These are phyloP conservation scores for Cercocebus atys DNA, from an alignment of 2,113 vertebrate species.

Conservation along the genomic window DNA sequence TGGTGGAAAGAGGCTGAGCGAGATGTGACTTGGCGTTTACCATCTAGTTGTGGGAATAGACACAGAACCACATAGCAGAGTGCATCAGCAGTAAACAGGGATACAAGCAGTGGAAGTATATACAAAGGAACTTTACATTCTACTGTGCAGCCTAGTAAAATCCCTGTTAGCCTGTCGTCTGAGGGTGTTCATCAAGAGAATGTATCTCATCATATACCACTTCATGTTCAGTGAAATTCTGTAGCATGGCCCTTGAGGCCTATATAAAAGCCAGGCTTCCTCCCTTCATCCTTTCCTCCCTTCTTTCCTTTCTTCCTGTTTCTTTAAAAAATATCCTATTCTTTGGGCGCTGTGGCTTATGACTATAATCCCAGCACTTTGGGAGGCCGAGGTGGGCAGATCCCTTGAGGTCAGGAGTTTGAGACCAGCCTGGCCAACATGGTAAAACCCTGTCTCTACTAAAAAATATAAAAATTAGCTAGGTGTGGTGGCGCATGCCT, in stretches of 20 bases:
- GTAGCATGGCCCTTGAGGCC: too few relatives aligned
- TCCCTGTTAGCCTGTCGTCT: background rate
- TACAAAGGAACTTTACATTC: fast-evolving
- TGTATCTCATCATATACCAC: fast-evolving
- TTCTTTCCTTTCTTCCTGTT: background rate
- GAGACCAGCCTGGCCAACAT: too few relatives aligned
- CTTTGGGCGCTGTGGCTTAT: too few relatives aligned
- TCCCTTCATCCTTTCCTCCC: background rate
- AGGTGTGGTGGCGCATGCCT: too few relatives aligned
- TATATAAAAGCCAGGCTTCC: fast-evolving
- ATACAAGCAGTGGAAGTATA: fast-evolving
- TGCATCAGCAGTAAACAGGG: fast-evolving
- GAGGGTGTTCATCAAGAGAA: background rate
- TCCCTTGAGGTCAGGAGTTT: too few relatives aligned
- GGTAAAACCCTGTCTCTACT: too few relatives aligned
- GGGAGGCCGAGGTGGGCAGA: too few relatives aligned
- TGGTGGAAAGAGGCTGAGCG: background rate
- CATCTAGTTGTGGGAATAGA: background rate
- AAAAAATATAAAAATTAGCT: too few relatives aligned
- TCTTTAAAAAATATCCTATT: too few relatives aligned
- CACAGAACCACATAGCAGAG: fast-evolving
- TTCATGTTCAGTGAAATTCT: background rate
- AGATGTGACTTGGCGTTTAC: background rate
- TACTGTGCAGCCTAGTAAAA: fast-evolving
- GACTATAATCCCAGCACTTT: too few relatives aligned